Evolutionary conservation across 2,888 invertebrate species (phyloP), one percentile per base, ranked within the genome.

Genomic region (Thecophora atra): DNA sequence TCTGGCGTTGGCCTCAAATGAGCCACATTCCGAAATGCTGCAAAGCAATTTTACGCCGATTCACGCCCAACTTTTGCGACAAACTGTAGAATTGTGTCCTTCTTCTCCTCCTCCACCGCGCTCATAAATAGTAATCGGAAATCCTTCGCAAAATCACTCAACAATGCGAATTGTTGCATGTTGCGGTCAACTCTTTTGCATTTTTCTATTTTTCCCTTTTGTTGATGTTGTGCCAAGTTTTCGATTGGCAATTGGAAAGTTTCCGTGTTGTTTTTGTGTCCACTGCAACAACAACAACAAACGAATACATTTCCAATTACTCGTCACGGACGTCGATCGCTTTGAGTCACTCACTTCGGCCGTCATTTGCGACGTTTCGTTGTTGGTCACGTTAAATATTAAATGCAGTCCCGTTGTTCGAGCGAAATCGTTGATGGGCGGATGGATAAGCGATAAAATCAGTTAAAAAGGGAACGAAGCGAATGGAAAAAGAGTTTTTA

Each of bases 121-220:
- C 42, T 21, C 42, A 73, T 74, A 52, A 72, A 69, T 63, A 72
- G 68, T 73, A 64, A 74, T 70, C n/a, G n/a, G n/a, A 72, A 58
- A 73, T 73, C 64, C 70, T 70, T 75, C 69, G 75, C 75, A 54
- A 75, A 75, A 72, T 75, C 65, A 58, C 63, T 70, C 62, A 70
- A 52, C 70, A 67, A 67, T 71, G 73, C 73, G 65, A 73, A 73
- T 73, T 71, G 58, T 73, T 19, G 73, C 71, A 67, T 68, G 71
- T 71, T 67, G 56, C 60, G 67, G 67, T 72, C 71, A 42, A 19
- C 26, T 28, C 26, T 28, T 58, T 47, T 70, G 51, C 6, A 54
- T 51, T 60, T 68, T n/a, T n/a, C n/a, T n/a, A n/a, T n/a, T n/a
- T n/a, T n/a, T n/a, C n/a, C 13, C 58, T 70, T 62, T 62, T 72